These are phyloP conservation scores for Todiramphus chloris DNA, from an alignment of 2,113 vertebrate genomes.

Conservation along the genomic window DNA sequence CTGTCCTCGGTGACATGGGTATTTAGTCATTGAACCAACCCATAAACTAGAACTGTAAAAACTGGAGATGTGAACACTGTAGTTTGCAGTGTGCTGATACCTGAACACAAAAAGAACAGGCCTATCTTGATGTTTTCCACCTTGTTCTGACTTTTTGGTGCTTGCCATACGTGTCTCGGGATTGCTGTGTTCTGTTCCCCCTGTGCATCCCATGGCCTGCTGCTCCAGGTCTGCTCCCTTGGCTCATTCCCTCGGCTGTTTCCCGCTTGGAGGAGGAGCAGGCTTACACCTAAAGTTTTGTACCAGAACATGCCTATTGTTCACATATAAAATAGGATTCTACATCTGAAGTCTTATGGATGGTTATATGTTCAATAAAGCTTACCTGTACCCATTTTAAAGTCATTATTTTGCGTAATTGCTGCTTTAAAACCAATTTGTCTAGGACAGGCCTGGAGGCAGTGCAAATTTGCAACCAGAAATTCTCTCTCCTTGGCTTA, in stretches of 20 bases:
- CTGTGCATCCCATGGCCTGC: rapidly evolving
- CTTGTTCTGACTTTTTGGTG: background rate
- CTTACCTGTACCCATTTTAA: background rate
- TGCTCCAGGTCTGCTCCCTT: background rate
- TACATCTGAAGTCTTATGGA: background rate
- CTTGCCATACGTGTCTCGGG: background rate
- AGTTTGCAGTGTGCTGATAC: background rate
- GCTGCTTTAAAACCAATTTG: background rate
- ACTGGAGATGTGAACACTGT: background rate
- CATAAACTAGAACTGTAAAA: background rate
- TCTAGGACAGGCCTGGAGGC: background rate
- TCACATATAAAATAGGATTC: background rate
- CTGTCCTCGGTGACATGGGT: background rate
- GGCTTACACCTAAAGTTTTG: background rate
- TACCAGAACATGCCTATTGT: background rate
- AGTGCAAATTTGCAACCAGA: background rate
- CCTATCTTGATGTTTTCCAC: background rate
- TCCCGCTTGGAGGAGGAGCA: background rate
- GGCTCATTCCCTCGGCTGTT: background rate
- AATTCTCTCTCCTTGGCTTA: background rate
- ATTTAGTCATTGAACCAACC: background rate
- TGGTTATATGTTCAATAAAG: background rate
- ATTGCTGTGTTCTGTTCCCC: background rate
- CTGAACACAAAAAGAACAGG: background rate
- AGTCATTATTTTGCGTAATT: background rate